phyloP scores from a whole-genome alignment of 2,113 vertebrate species.

The Zapornia atra region DNA sequence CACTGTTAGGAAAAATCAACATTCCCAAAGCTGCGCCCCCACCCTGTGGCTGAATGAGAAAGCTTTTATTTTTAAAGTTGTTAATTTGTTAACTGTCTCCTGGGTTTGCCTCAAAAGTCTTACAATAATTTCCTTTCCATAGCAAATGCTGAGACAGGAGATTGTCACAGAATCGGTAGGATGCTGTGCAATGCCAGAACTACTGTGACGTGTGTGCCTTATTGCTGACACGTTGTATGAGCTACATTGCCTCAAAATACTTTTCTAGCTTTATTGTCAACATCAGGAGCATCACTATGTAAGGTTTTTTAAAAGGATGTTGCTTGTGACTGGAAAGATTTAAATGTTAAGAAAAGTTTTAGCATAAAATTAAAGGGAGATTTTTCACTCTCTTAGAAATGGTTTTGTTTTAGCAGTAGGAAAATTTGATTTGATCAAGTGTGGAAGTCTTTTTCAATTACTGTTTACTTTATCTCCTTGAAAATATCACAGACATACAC shows the following conservation, averaged over 20 bases:
- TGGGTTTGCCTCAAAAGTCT: neutral
- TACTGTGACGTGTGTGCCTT: neutral
- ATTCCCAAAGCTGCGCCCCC: slow-evolving; percentile 34
- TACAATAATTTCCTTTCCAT: neutral
- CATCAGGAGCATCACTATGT: neutral
- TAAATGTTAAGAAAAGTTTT: neutral
- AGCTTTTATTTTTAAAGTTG: neutral
- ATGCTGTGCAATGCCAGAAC: neutral
- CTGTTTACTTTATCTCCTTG: neutral
- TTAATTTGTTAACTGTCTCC: neutral
- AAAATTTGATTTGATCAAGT: neutral
- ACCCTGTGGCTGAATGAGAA: slow-evolving; percentile 45
- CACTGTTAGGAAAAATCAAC: neutral
- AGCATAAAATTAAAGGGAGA: neutral
- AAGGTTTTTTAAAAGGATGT: neutral
- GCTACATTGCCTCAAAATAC: neutral
- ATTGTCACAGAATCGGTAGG: neutral
- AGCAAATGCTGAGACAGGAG: neutral
- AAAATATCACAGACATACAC: neutral
- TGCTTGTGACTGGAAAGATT: neutral
- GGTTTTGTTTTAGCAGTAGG: neutral
- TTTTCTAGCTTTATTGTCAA: neutral
- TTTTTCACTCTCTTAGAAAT: neutral
- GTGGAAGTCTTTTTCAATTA: neutral
- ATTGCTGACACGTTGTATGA: neutral